Evolutionary conservation across 2,113 vertebrate species (phyloP), one percentile per base, ranked within the genome.

Genomic region (Ictalurus furcatus): DNA sequence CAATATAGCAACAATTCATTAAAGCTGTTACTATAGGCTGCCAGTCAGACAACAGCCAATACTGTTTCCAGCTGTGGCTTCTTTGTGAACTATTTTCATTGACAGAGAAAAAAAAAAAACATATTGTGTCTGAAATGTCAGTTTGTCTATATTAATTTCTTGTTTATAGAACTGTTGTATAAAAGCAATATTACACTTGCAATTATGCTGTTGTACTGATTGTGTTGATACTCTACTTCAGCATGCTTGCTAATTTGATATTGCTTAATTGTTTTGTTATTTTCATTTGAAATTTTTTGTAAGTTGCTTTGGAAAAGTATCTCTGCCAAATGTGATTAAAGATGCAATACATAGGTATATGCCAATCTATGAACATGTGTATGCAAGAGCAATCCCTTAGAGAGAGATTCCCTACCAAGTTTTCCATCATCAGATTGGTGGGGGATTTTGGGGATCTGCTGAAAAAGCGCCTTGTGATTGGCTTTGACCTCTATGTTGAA

Each of bases 391-490:
- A 61, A 83, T 61, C 4, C 30, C 56, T 61, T 14, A 2, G 80
- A 83, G 56, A 82, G 54, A 83, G 80, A 61, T 83, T 83, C 21
- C 34, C 21, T 83, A 40, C 34, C 58, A 63, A 61, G 30, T 83
- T 83, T 83, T 61, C 34, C 21, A 83, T 85, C 84, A 34, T 71
- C 44, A 21, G 61, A 82, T 56, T 61, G n/a, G 54, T 34, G 17
- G 80, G 28, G 9, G 80, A 58, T 9, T 16, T 87, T 63, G 37
- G 34, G 16, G n/a, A 88, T 23, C 23, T 63, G n/a, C 23, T 23
- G 34, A 88, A 71, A 81, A 79, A 40, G 44, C 30, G 79, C 67
- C 67, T 6, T 74, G 48, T 87, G 81, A 61, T 83, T 83, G 56
- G 19, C 81, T 21, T 56, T 69, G 81, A 83, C 76, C 84, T 84